Evolutionary conservation across 2,797 vertebrate genomes (phyloP).

Genomic region (Tenualosa thibaudeaui): DNA sequence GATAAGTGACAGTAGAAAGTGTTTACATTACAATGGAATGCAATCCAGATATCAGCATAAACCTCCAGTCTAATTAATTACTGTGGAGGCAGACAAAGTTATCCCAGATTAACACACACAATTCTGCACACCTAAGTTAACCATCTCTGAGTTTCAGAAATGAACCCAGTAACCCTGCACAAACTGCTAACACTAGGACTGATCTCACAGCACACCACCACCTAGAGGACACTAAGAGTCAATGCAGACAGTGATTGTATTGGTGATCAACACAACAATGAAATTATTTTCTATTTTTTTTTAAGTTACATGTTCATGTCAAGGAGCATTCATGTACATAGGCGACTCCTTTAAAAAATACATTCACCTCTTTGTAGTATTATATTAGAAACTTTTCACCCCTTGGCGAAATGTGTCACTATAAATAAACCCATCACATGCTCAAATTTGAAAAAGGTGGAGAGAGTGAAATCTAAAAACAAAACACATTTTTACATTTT

Average conservation of each 20-base stretch:
- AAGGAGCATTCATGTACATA: neutral
- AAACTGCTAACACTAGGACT: neutral
- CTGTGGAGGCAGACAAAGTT: neutral
- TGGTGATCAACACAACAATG: too few species aligned
- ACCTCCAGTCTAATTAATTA: too few species aligned
- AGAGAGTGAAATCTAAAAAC: neutral
- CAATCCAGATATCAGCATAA: too few species aligned
- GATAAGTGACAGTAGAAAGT: too few species aligned
- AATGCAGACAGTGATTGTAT: too few species aligned
- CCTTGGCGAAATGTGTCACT: neutral
- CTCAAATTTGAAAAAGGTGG: neutral
- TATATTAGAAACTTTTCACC: neutral
- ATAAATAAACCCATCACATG: neutral
- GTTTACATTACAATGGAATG: too few species aligned
- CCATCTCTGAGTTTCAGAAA: neutral
- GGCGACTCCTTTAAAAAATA: neutral
- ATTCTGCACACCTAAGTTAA: neutral
- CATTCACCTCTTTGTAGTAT: neutral
- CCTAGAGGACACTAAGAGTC: neutral
- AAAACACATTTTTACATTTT: neutral
- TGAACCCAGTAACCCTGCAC: neutral
- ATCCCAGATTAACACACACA: neutral
- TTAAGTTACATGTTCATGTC: neutral
- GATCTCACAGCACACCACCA: neutral
- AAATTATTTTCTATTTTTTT: neutral